A percentile compares a stretch with the other conserved stretches of the same genome.
Evolutionary conservation across 35 echinoderm and acorn worm species (phyloP).

Genomic region (Apostichopus californicus): DNA sequence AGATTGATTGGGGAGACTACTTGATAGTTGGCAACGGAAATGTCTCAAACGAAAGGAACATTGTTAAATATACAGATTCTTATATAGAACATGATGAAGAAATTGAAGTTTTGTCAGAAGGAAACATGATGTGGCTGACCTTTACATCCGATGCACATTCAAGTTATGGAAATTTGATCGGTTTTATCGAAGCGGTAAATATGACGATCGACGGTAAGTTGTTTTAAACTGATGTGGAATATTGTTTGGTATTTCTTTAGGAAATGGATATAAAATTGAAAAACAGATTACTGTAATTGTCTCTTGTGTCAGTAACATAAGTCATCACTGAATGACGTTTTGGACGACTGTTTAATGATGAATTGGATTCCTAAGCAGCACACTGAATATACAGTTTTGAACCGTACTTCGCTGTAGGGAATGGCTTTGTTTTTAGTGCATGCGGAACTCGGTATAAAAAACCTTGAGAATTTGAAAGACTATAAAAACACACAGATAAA

Average conservation of each 20-base stretch:
- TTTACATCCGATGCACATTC: background rate
- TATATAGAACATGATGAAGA: background rate
- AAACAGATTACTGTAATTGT: too few relatives aligned
- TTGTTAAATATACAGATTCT: background rate
- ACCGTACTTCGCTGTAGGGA: too few relatives aligned
- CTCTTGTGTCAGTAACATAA: too few relatives aligned
- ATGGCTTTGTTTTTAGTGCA: too few relatives aligned
- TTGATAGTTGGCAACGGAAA: background rate
- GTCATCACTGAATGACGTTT: too few relatives aligned
- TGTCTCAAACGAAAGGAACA: background rate
- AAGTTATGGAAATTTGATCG: background rate
- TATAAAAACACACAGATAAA: background rate
- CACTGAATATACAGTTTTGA: too few relatives aligned
- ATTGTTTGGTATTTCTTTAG: too few relatives aligned
- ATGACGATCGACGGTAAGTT: background rate
- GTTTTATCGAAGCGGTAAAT: background rate
- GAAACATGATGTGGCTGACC: slow-evolving; percentile 12
- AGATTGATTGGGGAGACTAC: background rate
- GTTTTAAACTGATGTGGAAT: background rate
- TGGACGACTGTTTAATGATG: too few relatives aligned
- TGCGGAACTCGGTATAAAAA: too few relatives aligned
- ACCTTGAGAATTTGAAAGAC: background rate
- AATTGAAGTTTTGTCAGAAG: slow-evolving; percentile 18
- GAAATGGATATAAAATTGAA: too few relatives aligned
- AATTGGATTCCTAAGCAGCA: too few relatives aligned